Base-by-base conservation (phyloP, 2,113 vertebrate genomes). In the Amblyornis subalaris region DNA sequence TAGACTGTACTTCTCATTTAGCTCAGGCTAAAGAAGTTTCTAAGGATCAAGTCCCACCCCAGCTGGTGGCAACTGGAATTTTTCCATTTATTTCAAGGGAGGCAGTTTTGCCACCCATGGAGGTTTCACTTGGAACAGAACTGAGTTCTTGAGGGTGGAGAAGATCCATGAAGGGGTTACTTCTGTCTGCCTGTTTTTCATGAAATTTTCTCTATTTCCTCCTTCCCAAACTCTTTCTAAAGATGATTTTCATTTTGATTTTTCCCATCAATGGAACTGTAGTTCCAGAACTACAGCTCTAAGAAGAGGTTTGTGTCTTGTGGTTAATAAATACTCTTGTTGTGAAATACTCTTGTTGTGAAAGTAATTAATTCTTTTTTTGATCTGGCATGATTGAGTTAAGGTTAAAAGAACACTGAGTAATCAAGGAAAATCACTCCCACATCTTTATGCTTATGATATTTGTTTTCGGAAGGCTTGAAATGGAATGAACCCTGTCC, bases 381-480 rank as follows among this genome's bases (percentile, higher is more conserved):
- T 89, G 0, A 53, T 90, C 42, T 88, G 33, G 44, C 10, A 4
- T 35, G 36, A 84, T 84, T 31, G 53, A 88, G 36, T 61, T 81
- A 71, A 81, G 69, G 72, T 96, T 90, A 64, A 92, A 90, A 86
- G 75, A 93, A 77, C 16, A 36, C 7, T 9, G 48, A 74, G 45
- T 86, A 92, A 69, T 81, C 66, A 84, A 81, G 44, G 80, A 93
- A 95, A 95, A 53, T 93, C 42, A 58, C 40, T 93, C 53, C 31
- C 29, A 47, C 70, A 45, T 90, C 25, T 75, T 75, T 64, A 84
- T 15, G 4, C 12, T 90, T 75, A 44, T 47, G 31, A 38, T 69
- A 48, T 48, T 92, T 95, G 38, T 96, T 90, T 96, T 89, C 50
- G 57, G 73, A 78, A 55, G 48, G 25, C 36, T 86, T 80, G 57